These are phyloP conservation scores for Xenus cinereus DNA, from an alignment of 2,113 vertebrate genomes.

Conservation along the genomic window DNA sequence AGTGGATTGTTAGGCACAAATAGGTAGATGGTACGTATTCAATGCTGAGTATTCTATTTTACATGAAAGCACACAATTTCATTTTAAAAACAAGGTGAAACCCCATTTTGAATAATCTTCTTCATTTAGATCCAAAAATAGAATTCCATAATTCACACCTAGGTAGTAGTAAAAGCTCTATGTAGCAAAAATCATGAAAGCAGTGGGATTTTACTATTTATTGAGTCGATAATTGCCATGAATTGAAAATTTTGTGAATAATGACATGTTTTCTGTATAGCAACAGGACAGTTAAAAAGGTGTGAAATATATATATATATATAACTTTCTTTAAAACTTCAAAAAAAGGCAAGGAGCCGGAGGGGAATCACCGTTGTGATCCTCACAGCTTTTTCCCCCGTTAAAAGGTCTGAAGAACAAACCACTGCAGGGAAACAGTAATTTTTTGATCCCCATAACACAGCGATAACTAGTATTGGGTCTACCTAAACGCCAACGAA, in stretches of 20 bases:
- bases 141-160: not conserved
- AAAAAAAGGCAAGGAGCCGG: not conserved
- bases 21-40: rapidly evolving
- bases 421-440: not conserved
- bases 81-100: not conserved
- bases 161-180: not conserved
- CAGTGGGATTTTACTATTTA: not conserved
- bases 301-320: not conserved
- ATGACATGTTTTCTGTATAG: not conserved
- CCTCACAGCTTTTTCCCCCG: not conserved
- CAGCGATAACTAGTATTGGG: slow-evolving; percentile 23
- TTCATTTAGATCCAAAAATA: not conserved
- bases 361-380: not conserved
- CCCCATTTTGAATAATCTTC: not conserved
- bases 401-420: slow-evolving; percentile 50
- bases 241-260: not conserved
- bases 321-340: not conserved
- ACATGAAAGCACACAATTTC: not conserved
- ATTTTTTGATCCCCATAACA: slow-evolving; percentile 43
- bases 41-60: not conserved
- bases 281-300: not conserved
- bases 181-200: not conserved
- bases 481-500: not conserved
- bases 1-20: not conserved
- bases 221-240: not conserved